Conservation (phyloP, 2,113 vertebrate species). For the Oryctolagus cuniculus region DNA sequence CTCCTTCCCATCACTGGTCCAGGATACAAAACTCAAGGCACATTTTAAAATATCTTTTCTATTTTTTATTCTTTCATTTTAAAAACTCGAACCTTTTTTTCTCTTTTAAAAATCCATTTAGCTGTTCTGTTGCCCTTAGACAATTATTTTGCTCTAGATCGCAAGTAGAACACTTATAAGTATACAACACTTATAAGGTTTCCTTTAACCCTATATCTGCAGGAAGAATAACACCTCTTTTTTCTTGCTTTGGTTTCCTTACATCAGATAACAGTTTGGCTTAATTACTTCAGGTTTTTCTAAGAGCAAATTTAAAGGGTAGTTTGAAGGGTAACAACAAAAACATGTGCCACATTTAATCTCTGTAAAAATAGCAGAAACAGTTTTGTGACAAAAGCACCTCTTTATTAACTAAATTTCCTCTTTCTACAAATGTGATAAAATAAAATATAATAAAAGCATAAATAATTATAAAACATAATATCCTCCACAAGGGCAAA, state of each 20-base stretch:
- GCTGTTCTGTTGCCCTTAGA: not conserved
- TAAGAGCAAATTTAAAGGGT: constrained; percentile 14
- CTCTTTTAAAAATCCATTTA: constrained; percentile 46
- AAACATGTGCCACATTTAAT: constrained; percentile 28
- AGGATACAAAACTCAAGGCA: not conserved
- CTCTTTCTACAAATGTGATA: constrained; percentile 43
- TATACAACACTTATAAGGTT: not conserved
- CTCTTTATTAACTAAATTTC: constrained; percentile 10
- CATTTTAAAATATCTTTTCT: constrained; percentile 9
- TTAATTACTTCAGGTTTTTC: constrained; percentile 26
- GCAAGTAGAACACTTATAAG: not conserved
- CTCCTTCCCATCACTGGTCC: not conserved
- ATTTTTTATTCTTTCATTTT: not conserved
- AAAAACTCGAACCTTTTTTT: not conserved
- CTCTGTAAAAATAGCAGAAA: constrained; percentile 51
- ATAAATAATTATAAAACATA: constrained; percentile 32
- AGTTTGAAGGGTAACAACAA: constrained; percentile 32
- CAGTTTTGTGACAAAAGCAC: constrained; percentile 54
- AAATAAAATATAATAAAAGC: constrained; percentile 11
- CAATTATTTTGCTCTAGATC: not conserved
- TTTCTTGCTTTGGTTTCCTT: constrained; percentile 1
- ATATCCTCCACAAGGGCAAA: not conserved
- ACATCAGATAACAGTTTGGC: not conserved
- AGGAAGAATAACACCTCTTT: not conserved
- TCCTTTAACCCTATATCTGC: not conserved